Conservation (phyloP, 2,797 vertebrate genomes). For the Parambassis ranga region DNA sequence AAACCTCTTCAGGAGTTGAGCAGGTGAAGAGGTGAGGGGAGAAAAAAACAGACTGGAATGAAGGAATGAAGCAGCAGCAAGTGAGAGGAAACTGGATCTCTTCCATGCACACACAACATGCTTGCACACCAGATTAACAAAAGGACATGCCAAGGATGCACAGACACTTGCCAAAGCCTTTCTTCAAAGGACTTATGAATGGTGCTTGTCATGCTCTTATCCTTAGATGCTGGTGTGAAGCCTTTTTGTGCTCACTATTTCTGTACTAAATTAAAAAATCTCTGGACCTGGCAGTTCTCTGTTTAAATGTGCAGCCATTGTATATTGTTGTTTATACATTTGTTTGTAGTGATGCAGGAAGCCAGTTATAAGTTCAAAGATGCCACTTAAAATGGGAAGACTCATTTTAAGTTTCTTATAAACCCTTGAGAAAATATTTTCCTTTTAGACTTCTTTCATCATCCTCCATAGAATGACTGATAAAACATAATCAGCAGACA, state of each 20-base stretch:
- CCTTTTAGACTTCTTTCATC: slow-evolving; percentile 1
- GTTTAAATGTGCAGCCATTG: slow-evolving; percentile 8
- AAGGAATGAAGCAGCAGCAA: too few species aligned
- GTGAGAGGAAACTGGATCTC: slow-evolving; percentile 45
- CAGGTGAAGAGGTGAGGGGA: slow-evolving; percentile 50
- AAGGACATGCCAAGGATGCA: slow-evolving; percentile 47
- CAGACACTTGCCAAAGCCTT: slow-evolving; percentile 33
- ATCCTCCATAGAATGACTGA: neutral
- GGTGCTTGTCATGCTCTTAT: neutral
- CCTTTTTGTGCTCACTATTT: neutral
- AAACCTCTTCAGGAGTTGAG: slow-evolving; percentile 28
- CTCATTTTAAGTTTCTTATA: neutral
- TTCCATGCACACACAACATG: slow-evolving; percentile 27
- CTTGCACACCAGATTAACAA: slow-evolving; percentile 29
- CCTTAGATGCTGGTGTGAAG: neutral
- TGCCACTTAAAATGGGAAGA: too few species aligned
- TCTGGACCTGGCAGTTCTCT: slow-evolving; percentile 6
- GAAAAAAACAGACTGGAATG: slow-evolving; percentile 54
- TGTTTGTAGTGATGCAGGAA: slow-evolving; percentile 37
- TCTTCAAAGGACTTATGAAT: slow-evolving; percentile 30
- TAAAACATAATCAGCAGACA: slow-evolving; percentile 20
- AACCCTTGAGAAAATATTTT: neutral
- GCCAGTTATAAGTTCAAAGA: too few species aligned
- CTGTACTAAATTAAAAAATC: slow-evolving; percentile 39
- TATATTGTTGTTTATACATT: slow-evolving; percentile 32